Evolutionary conservation across 2,797 vertebrate genomes (phyloP), one percentile per base, ranked within the genome.

Genomic region (Karalla daura): DNA sequence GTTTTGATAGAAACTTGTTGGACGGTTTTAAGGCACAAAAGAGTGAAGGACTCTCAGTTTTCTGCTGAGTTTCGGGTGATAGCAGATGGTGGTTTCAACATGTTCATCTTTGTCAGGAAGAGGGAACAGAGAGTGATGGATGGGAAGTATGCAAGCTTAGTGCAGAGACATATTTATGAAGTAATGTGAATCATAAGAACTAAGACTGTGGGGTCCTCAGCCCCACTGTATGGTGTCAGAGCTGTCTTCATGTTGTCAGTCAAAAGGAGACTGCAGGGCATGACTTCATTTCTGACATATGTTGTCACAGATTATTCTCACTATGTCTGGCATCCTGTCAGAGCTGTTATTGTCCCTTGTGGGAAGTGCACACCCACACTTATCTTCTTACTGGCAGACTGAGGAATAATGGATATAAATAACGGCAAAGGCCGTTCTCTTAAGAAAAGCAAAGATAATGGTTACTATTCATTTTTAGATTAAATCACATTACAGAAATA

Each of bases 251-350:
- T 74, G 32, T 24, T 59, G 79, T 80, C 78, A 76, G 63, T 79
- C 58, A 83, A 62, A 76, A 49, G 35, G 43, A 69, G 56, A 41
- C 73, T 28, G 53, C 58, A 56, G 66, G 77, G 78, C 69, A 70
- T 18, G 50, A 60, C 61, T 83, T 66, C 50, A 60, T 78, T 72
- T 81, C 63, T 86, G 85, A 86, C 78, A 78, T 45, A 60, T 47
- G 28, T 72, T 84, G 79, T 86, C 87, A 77, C 30, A 49, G 45
- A 76, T 84, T 77, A 91, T 71, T 65, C 30, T 78, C 67, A 84
- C 85, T 52, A 69, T 41, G 71, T 68, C 51, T 89, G 90, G 86
- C 83, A 70, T 52, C 30, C 61, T 89, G 85, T 88, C 86, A 85
- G 67, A 85, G 68, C 58, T 74, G 69, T 79, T 72, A 66, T 54